Percentiles rank a stretch among this genome's conserved stretches.
Conservation (phyloP, 53 echinoderm and acorn worm genomes). For the Luidia sarsii region DNA sequence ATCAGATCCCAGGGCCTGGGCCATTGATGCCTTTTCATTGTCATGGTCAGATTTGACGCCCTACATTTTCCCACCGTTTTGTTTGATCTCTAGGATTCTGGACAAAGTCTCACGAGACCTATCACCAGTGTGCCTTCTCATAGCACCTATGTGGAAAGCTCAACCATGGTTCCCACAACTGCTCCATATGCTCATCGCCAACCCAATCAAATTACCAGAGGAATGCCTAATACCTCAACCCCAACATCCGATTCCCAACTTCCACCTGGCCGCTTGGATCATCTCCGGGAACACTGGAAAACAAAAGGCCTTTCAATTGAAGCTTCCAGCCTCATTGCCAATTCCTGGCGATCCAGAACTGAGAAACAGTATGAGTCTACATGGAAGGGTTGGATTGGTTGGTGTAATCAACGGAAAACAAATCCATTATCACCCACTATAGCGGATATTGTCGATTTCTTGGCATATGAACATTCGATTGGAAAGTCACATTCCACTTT, state of each 20-base stretch:
- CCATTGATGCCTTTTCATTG: conserved; percentile 3
- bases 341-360: too few relatives aligned
- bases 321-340: too few relatives aligned
- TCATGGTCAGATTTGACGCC: neutral
- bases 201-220: conserved; percentile 23
- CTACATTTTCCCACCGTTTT: conserved; percentile 12
- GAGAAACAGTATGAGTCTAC: too few relatives aligned
- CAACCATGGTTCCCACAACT: conserved; percentile 25
- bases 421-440: too few relatives aligned
- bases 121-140: neutral
- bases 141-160: conserved; percentile 4
- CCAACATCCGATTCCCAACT: neutral
- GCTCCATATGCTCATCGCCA: neutral
- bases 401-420: too few relatives aligned
- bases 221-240: neutral
- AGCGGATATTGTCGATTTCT: too few relatives aligned
- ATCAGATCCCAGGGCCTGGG: neutral
- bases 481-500: too few relatives aligned
- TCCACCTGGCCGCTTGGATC: too few relatives aligned
- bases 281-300: too few relatives aligned
- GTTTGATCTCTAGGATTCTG: neutral
- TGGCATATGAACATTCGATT: too few relatives aligned
- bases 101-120: neutral
- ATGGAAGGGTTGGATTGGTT: too few relatives aligned
- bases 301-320: too few relatives aligned